Base-by-base conservation (phyloP, 2,888 invertebrate species). In the Mythimna lalbum region DNA sequence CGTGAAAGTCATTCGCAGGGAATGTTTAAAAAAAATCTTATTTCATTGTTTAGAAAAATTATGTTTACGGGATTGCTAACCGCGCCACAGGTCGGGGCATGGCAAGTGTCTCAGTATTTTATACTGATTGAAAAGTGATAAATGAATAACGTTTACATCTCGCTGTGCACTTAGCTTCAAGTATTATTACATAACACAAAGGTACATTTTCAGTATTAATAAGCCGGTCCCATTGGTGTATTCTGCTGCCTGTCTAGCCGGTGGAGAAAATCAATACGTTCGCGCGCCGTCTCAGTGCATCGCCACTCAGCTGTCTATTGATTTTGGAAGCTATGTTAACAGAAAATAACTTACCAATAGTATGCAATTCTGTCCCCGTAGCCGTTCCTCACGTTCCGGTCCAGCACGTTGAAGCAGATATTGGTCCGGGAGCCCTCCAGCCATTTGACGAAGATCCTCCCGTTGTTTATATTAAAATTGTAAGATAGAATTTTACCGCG, bases 371-470 rank as follows among this genome's bases (percentile, higher is more conserved):
- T 98, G 87, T 99, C 98, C 39, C 99, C 99, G 78, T 98, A 95
- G 21, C 99, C 99, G 85, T 97, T 98, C 88, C 98, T 97, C 67
- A 99, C 97, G 93, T 99, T 98, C 79, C 98, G 97, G 94, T 99
- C 99, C 85, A 99, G 96, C 64, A 98, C 96, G 96, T 99, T 99
- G 95, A 99, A 99, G 91, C 98, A 98, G 80, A 99, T 97, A 93
- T 99, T 99, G 53, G 99, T 99, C 50, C 98, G 97, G 6, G 98
- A 98, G 14, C 99, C 99, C 88, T 98, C 98, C 97, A 99, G 97
- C 98, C 99, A 99, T 93, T 98, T 98, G 59, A 99, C 98, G 86
- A 97, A 98, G 85, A 99, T 97, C 17, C 98, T 98, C 63, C 99
- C 99, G 92, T 98, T 98, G 80, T 96, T 97, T 62, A 98, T 93